Percentiles rank a stretch among this genome's conserved stretches.
phyloP scores from a whole-genome alignment of 2,113 vertebrate species.

The Lasiurus borealis region DNA sequence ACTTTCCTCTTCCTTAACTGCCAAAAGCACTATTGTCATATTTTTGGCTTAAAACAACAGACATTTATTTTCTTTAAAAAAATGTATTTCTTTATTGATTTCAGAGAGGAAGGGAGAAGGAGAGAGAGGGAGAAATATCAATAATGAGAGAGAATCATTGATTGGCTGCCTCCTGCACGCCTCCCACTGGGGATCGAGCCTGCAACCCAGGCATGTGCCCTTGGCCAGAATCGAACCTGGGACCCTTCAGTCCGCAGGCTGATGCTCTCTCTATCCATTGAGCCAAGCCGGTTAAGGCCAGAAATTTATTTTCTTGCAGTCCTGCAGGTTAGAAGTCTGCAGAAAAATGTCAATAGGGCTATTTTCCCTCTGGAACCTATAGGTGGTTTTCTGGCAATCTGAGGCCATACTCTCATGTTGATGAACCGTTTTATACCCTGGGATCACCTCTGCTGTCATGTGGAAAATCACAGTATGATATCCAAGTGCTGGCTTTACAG shows the following conservation, averaged over 20 bases:
- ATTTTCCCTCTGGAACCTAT: background rate
- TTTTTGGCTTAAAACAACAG: conserved; percentile 13
- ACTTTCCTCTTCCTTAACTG: background rate
- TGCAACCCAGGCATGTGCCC: no score
- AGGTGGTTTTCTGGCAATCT: background rate
- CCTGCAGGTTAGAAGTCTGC: background rate
- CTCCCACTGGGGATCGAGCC: no score
- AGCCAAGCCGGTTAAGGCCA: background rate
- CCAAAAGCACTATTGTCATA: background rate
- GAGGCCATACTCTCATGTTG: background rate
- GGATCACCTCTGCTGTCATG: background rate
- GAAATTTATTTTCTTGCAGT: background rate
- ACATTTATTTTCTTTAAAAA: background rate
- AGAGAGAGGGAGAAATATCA: no score
- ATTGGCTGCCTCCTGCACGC: no score
- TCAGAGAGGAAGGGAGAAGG: no score
- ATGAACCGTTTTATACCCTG: conserved; percentile 10
- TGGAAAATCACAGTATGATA: background rate
- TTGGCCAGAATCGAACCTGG: no score
- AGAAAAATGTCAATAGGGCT: background rate
- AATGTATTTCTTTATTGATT: no score
- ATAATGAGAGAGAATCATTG: no score
- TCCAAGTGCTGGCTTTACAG: background rate
- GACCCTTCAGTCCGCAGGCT: no score
- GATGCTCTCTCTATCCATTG: no score